Evolutionary conservation across 1,140 invertebrate species (phyloP), one percentile per base, ranked within the genome.

Genomic region (Drosophila pachea): DNA sequence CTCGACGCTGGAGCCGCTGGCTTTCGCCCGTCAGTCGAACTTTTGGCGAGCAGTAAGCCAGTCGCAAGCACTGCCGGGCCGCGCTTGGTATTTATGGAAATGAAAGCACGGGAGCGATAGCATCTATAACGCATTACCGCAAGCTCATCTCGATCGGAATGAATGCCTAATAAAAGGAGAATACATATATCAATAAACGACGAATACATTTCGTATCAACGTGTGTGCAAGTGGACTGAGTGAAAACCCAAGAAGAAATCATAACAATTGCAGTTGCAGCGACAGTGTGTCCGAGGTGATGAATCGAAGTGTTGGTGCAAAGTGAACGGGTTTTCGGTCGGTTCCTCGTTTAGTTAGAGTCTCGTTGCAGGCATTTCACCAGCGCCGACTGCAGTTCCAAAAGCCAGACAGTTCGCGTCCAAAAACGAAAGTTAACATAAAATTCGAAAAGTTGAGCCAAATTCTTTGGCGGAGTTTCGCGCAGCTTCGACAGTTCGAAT

Each of bases 11-110:
- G 43, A 60, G 42, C 36, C 62, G 58, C 60, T 79, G 79, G 81
- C 81, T 84, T 86, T 84, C 81, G 76, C 81, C 75, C 69, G 76
- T 61, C 81, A 84, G 79, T 84, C 63, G 22, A 62, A 79, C 73
- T 79, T 66, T 63, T 70, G 56, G 65, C 81, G 79, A 79, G 81
- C 79, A 74, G 31, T 56, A 64, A 66, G 49, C 5, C 66, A 71
- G 79, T 86, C 81, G 79, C 72, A 67, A 31, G 29, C 65, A 66
- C 67, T 29, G 53, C 29, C 31, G 32, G 33, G 35, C 11, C 63
- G 62, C 49, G 55, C 49, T 38, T 14, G 29, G 33, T 43, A 32
- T 43, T 61, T 49, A 35, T 70, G 63, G 59, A 69, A 83, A 75
- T 45, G 53, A 61, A 62, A 61, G 62, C 38, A 56, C 16, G 42